Percentiles rank a stretch among this genome's conserved stretches.
These are phyloP conservation scores for Athetis lepigone DNA, from an alignment of 2,888 invertebrate genomes.

Conservation along the genomic window DNA sequence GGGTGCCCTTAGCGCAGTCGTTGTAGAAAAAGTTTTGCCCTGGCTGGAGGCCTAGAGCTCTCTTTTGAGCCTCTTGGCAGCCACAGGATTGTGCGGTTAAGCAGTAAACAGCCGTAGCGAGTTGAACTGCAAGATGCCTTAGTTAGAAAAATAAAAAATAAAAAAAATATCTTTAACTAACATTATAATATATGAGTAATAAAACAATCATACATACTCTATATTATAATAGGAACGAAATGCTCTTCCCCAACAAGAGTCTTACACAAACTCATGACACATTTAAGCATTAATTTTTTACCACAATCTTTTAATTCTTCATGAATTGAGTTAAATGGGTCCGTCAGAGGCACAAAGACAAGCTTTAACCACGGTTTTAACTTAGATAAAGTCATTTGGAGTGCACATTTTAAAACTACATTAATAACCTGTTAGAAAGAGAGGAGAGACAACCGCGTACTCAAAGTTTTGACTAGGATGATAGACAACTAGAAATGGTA, in stretches of 20 bases:
- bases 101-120: no score
- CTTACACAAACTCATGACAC: slow-evolving; percentile 40
- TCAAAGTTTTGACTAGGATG: slow-evolving; percentile 72
- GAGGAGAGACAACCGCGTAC: slow-evolving; percentile 73
- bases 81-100: no score
- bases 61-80: no score
- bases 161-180: no score
- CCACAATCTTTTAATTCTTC: slow-evolving; percentile 66
- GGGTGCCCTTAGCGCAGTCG: no score
- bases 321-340: slow-evolving; percentile 78
- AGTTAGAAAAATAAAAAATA: no score
- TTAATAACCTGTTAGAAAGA: slow-evolving; percentile 82
- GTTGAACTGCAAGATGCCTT: no score
- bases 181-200: neutral
- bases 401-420: slow-evolving; percentile 87
- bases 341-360: slow-evolving; percentile 82
- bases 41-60: no score
- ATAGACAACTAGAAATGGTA: no score
- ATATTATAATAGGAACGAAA: no score
- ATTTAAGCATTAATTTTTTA: slow-evolving; percentile 35
- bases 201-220: no score
- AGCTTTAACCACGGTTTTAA: slow-evolving; percentile 80
- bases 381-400: slow-evolving; percentile 82
- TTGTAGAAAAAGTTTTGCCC: no score
- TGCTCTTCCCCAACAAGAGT: slow-evolving; percentile 15